Percentiles rank a stretch among this genome's conserved stretches.
Conservation (phyloP, 2,113 vertebrate species). For the Passer domesticus region DNA sequence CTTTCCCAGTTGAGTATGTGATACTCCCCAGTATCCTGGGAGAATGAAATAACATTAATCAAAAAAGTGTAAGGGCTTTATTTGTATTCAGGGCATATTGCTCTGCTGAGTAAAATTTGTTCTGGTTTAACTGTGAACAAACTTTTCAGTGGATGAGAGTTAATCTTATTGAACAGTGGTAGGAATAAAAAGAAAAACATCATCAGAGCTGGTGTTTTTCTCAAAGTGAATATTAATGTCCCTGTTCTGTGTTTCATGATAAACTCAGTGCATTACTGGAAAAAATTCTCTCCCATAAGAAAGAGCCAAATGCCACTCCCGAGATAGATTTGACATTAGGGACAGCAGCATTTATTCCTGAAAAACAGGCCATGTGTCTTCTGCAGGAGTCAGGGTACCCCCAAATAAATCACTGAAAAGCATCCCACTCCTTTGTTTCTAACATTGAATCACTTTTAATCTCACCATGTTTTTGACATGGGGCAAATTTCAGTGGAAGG, state of each 20-base stretch:
- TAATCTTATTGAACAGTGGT: slow-evolving; percentile 5
- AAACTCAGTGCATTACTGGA: neutral
- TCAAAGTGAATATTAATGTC: slow-evolving; percentile 2
- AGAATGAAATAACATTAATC: slow-evolving; percentile 7
- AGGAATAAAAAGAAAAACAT: slow-evolving; percentile 5
- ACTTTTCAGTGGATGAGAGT: slow-evolving; percentile 12
- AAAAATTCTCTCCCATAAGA: neutral
- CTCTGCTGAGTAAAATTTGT: slow-evolving; percentile 9
- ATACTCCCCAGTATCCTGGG: neutral
- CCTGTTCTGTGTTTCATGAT: neutral
- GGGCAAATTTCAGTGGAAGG: neutral
- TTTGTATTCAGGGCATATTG: slow-evolving; percentile 9
- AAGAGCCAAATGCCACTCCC: neutral
- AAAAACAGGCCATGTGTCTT: neutral
- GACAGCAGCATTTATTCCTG: neutral
- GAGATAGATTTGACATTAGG: neutral
- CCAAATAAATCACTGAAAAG: neutral
- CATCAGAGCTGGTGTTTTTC: neutral
- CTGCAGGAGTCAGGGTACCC: neutral
- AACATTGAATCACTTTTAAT: neutral
- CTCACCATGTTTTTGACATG: neutral
- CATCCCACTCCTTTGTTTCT: neutral
- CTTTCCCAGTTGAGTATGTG: neutral
- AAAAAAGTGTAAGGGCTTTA: neutral
- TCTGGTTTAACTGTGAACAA: slow-evolving; percentile 20